Percentiles rank a stretch among this genome's conserved stretches.
Conservation (phyloP, 2,888 invertebrate species). For the Stratiomys singularior region DNA sequence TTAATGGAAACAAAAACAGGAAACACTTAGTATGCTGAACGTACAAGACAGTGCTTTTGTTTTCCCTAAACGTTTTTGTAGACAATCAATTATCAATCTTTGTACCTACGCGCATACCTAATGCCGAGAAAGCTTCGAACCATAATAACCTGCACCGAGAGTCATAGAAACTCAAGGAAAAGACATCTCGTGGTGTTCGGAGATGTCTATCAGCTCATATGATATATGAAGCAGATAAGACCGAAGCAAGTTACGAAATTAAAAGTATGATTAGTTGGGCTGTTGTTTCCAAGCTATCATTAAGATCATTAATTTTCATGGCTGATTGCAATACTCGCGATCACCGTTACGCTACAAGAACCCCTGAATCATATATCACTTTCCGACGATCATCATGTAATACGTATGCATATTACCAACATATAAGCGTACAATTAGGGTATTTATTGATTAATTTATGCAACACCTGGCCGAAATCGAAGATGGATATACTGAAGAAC, state of each 20-base stretch:
- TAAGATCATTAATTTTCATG: constrained; percentile 42
- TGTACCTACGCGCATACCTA: no score
- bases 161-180: not conserved
- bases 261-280: constrained; percentile 8
- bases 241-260: not conserved
- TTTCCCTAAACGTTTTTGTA: no score
- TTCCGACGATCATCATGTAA: not conserved
- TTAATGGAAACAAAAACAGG: no score
- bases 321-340: constrained; percentile 29
- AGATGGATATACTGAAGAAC: not conserved
- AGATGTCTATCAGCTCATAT: constrained; percentile 14
- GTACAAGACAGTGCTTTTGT: no score
- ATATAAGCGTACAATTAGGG: constrained; percentile 18
- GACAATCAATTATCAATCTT: no score
- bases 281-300: not conserved
- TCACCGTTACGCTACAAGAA: constrained; percentile 32
- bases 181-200: not conserved
- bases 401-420: not conserved
- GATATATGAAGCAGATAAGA: constrained; percentile 23
- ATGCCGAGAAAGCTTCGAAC: no score
- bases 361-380: constrained; percentile 29
- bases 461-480: constrained; percentile 28
- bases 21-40: no score
- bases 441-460: constrained; percentile 42
- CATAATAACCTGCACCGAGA: not conserved